A percentile compares a stretch with the other conserved stretches of the same genome.
Conservation (phyloP, 1,140 invertebrate species). For the Oryctes rhinoceros region DNA sequence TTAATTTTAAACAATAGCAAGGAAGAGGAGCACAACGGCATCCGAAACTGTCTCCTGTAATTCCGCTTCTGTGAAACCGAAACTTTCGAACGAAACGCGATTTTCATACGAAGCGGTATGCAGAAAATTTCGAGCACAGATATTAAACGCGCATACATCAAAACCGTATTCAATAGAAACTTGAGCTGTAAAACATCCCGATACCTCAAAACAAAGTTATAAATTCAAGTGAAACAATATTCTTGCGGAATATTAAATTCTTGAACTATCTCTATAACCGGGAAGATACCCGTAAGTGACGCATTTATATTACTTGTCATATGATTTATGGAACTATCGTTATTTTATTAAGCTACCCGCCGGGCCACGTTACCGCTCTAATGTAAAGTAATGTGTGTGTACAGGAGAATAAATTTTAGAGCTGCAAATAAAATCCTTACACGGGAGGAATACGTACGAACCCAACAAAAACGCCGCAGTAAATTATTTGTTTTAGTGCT, state of each 20-base stretch:
- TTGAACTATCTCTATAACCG: neutral
- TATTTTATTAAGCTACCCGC: slow-evolving; percentile 11
- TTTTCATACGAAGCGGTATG: neutral
- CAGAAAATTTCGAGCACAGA: neutral
- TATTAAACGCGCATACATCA: slow-evolving; percentile 1
- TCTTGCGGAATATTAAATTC: slow-evolving; percentile 22
- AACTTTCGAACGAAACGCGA: neutral
- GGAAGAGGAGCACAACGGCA: too few relatives aligned
- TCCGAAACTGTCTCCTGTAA: neutral
- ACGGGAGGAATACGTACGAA: too few relatives aligned
- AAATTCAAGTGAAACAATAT: slow-evolving; percentile 31
- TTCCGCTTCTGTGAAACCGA: neutral
- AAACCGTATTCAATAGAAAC: neutral
- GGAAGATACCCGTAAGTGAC: neutral
- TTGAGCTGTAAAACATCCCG: slow-evolving; percentile 1
- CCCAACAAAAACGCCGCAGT: too few relatives aligned
- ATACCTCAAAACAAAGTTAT: slow-evolving; percentile 34
- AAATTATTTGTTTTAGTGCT: too few relatives aligned
- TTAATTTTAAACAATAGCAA: too few relatives aligned
- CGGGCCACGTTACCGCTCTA: neutral
- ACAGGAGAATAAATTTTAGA: neutral
- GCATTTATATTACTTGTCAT: slow-evolving; percentile 13
- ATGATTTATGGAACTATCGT: slow-evolving; percentile 14
- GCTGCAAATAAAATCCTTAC: too few relatives aligned
- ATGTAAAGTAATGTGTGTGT: slow-evolving; percentile 2